A percentile compares a stretch with the other conserved stretches of the same genome.
Conservation (phyloP, 2,888 invertebrate species). For the Ophion costatus region DNA sequence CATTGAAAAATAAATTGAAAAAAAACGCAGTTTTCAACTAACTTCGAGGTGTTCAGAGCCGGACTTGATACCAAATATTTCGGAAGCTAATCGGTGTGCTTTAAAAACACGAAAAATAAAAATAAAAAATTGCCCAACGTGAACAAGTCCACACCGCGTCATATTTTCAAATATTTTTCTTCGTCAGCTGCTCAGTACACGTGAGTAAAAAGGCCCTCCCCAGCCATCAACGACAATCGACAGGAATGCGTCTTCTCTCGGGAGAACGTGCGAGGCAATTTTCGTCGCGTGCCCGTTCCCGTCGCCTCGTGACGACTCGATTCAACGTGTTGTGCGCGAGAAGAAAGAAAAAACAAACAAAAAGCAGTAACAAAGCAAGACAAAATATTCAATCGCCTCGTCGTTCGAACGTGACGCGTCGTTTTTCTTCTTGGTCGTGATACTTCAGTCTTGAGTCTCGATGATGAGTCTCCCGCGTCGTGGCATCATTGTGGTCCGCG, state of each 20-base stretch:
- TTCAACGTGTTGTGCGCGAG: background rate
- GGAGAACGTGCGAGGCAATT: conserved; percentile 9
- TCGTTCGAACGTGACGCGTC: conserved; percentile 17
- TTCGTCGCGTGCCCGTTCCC: conserved; percentile 1
- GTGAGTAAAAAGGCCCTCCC: too few species aligned
- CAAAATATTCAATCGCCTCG: background rate
- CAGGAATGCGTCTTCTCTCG: conserved; percentile 7
- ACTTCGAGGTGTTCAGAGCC: too few species aligned
- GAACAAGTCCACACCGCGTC: too few species aligned
- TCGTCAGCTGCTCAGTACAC: too few species aligned
- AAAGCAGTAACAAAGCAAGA: background rate
- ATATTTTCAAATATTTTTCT: too few species aligned
- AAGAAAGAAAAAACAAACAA: background rate
- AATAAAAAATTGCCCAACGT: too few species aligned
- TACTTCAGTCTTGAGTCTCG: conserved; percentile 62
- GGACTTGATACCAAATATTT: too few species aligned
- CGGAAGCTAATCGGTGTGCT: too few species aligned
- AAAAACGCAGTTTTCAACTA: too few species aligned
- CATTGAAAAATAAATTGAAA: too few species aligned
- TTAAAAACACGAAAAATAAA: too few species aligned
- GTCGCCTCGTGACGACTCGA: background rate
- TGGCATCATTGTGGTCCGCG: conserved; percentile 1
- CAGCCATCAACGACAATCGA: conserved; percentile 31
- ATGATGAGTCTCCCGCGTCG: conserved; percentile 44
- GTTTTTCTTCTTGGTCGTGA: conserved; percentile 56